phyloP scores from a whole-genome alignment of 2,113 vertebrate genomes.

The Lampris incognitus region DNA sequence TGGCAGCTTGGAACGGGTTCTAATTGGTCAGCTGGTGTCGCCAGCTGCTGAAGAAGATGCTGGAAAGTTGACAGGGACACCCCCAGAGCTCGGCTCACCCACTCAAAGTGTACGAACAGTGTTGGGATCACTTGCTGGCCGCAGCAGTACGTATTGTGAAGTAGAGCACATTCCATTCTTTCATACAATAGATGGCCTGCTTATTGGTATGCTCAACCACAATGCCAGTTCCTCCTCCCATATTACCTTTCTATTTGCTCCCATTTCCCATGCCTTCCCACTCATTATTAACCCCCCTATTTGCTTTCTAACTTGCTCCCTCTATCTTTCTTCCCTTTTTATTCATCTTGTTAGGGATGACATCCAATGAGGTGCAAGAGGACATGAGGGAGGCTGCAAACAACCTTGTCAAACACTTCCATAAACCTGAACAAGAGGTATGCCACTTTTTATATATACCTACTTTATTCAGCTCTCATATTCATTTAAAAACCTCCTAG shows the following conservation, averaged over 20 bases:
- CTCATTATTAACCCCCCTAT: conserved; percentile 15
- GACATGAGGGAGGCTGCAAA: conserved; percentile 96
- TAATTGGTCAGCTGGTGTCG: conserved; percentile 91
- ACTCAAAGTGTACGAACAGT: conserved; percentile 84
- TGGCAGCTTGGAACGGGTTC: conserved; percentile 91
- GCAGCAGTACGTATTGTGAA: conserved; percentile 80
- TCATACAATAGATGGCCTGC: conserved; percentile 67
- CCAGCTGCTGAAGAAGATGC: conserved; percentile 85
- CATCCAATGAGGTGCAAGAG: conserved; percentile 93
- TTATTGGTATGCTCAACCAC: conserved; percentile 35
- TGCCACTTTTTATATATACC: conserved; percentile 10
- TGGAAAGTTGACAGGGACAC: conserved; percentile 88
- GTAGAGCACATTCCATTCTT: conserved; percentile 51
- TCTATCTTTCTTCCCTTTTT: conserved; percentile 77
- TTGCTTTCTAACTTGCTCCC: conserved; percentile 19
- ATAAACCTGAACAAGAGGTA: conserved; percentile 99
- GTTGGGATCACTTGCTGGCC: conserved; percentile 87
- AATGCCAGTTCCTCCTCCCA: conserved; percentile 31
- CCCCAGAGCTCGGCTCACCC: conserved; percentile 91
- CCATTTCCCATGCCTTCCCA: not conserved
- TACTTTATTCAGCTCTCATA: not conserved
- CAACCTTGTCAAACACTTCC: conserved; percentile 97
- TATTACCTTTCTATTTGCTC: conserved; percentile 42
- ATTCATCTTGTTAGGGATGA: conserved; percentile 83
- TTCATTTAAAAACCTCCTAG: conserved; percentile 1